Percentiles rank a stretch among this genome's conserved stretches.
Evolutionary conservation across 2,113 vertebrate genomes (phyloP).

Genomic region (Forbesichthys papilliferus): DNA sequence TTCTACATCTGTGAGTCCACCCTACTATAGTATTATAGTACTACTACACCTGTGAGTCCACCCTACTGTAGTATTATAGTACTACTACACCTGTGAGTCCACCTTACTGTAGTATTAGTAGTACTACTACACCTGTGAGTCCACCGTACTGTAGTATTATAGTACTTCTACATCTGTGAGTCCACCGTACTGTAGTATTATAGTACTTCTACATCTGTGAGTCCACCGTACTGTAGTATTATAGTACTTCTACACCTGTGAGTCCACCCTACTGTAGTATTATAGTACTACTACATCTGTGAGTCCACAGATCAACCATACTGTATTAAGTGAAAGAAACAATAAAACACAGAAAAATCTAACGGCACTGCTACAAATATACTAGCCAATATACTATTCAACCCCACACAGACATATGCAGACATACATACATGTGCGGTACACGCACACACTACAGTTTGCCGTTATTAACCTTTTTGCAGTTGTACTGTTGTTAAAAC

Average conservation of each 20-base stretch:
- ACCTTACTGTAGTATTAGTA: neutral
- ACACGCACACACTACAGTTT: neutral
- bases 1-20: too few relatives aligned
- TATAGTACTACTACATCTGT: too few relatives aligned
- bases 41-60: too few relatives aligned
- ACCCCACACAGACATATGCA: too few relatives aligned
- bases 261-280: too few relatives aligned
- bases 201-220: neutral
- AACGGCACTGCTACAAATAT: too few relatives aligned
- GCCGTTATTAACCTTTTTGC: neutral
- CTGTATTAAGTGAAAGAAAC: too few relatives aligned
- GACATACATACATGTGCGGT: too few relatives aligned
- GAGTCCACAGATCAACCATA: too few relatives aligned
- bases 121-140: slow-evolving; percentile 7
- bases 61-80: slow-evolving; percentile 77
- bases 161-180: neutral
- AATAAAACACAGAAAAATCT: too few relatives aligned
- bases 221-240: neutral
- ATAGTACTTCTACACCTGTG: too few relatives aligned
- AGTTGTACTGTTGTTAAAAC: slow-evolving; percentile 8
- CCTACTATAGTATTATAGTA: slow-evolving; percentile 84
- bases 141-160: neutral
- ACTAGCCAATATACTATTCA: too few relatives aligned
- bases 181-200: neutral
- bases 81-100: slow-evolving; percentile 92